Evolutionary conservation across 2,888 invertebrate genomes (phyloP), one percentile per base, ranked within the genome.

Genomic region (Rhingia campestris): DNA sequence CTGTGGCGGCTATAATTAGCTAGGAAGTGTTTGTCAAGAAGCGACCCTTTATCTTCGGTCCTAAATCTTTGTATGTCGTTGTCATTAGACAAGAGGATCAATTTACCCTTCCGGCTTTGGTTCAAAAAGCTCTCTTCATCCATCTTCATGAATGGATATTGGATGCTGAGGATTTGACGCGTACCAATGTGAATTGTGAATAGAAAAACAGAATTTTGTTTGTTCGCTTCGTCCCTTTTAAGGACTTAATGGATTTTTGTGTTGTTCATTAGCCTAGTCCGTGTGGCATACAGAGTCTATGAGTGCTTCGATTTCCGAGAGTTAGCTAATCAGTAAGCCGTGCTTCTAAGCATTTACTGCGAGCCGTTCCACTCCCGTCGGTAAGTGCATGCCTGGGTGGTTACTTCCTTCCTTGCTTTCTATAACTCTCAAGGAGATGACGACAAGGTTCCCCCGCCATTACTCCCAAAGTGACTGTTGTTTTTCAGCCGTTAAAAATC

Each of bases 1-100:
- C 37, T 56, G 72, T 39, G 72, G 66, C 66, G 56, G 64, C 59
- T 41, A 70, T 84, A 84, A 84, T 84, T 84, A 80, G 84, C 80
- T 84, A 84, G 84, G 84, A 84, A 84, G 84, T 84, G 84, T 84
- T 80, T 70, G 80, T 74, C 84, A 84, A 84, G 82, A 67, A 45
- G 51, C 59, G 58, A 61, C 54, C 75, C 51, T 81, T 75, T 69
- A 69, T 61, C n/a, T 41, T 1, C 22, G 12, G 7, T 61, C 41
- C 14, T 49, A 14, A 35, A 9, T 64, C 45, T n/a, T 53, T n/a
- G 22, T 4, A 4, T 6, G 6, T 10, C 6, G 43, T 35, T 43
- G 53, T 67, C 53, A 45, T 72, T 64, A 72, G 66, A 77, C 72
- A 77, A 72, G 73, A 74, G 69, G 80, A 84, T 84, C 84, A 84